Conservation (phyloP, 1,140 invertebrate genomes). For the Musca vetustissima region DNA sequence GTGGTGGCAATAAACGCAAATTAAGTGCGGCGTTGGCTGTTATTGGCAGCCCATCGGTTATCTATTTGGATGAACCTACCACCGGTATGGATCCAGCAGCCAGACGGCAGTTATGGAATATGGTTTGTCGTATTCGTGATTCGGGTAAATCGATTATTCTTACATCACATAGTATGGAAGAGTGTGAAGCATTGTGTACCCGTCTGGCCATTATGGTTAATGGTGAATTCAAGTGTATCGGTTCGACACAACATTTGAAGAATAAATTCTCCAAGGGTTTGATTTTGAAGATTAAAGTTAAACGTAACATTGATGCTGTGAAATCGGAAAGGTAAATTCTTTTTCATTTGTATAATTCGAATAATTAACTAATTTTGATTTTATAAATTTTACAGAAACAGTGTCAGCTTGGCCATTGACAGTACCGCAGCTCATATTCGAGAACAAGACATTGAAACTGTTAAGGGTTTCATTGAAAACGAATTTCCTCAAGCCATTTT, state of each 20-base stretch:
- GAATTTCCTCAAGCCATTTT: slow-evolving; percentile 56
- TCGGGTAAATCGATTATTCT: slow-evolving; percentile 72
- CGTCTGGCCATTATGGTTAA: slow-evolving; percentile 86
- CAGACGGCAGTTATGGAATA: slow-evolving; percentile 76
- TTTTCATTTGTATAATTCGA: too few relatives aligned
- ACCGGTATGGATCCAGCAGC: slow-evolving; percentile 84
- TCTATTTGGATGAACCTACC: slow-evolving; percentile 86
- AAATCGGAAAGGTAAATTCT: slow-evolving; percentile 26
- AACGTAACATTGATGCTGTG: slow-evolving; percentile 27
- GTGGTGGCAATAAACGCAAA: slow-evolving; percentile 94
- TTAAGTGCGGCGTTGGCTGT: slow-evolving; percentile 90
- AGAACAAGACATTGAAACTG: slow-evolving; percentile 34
- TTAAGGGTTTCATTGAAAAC: slow-evolving; percentile 56
- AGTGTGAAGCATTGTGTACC: slow-evolving; percentile 85
- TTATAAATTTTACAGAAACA: background rate
- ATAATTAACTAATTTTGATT: background rate
- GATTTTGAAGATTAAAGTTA: slow-evolving; percentile 49
- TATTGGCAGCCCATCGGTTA: slow-evolving; percentile 83
- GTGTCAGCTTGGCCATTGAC: slow-evolving; percentile 28
- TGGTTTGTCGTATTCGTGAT: slow-evolving; percentile 64
- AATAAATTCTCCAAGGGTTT: slow-evolving; percentile 72
- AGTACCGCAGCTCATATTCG: slow-evolving; percentile 30
- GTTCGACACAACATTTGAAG: slow-evolving; percentile 70
- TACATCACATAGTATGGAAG: slow-evolving; percentile 83
- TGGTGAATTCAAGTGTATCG: slow-evolving; percentile 74